These are phyloP conservation scores for Gastracanthus pulcherrimus DNA, from an alignment of 2,888 invertebrate genomes.

Conservation along the genomic window DNA sequence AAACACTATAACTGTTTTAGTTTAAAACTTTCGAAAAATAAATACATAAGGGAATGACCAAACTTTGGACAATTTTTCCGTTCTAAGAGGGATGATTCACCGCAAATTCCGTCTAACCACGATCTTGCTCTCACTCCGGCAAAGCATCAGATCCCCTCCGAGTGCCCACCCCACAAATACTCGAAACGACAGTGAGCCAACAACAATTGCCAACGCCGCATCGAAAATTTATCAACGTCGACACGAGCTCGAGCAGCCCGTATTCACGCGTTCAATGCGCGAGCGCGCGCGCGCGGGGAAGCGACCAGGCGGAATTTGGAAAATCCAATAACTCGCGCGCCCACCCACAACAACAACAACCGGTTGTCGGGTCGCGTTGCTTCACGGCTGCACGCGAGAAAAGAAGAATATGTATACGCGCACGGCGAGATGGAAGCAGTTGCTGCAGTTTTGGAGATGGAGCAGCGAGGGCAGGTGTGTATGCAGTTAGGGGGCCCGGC, in stretches of 20 bases:
- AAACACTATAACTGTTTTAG: no score
- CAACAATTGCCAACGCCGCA: not conserved
- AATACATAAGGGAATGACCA: not conserved
- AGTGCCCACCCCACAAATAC: not conserved
- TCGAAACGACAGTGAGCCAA: not conserved
- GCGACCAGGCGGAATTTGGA: slow-evolving; percentile 45
- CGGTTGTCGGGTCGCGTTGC: slow-evolving; percentile 5
- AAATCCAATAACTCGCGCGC: slow-evolving; percentile 41
- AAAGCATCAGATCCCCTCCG: not conserved
- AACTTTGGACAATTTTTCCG: not conserved
- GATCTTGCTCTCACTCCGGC: not conserved
- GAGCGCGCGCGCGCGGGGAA: not conserved
- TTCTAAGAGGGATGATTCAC: not conserved
- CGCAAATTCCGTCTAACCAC: not conserved
- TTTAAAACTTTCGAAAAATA: not conserved
- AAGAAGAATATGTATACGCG: not conserved
- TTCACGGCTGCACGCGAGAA: not conserved
- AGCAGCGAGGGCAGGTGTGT: not conserved
- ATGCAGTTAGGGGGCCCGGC: not conserved
- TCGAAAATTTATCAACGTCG: slow-evolving; percentile 33
- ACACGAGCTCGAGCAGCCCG: not conserved
- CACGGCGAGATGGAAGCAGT: not conserved
- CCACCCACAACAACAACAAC: not conserved
- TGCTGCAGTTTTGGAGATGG: not conserved
- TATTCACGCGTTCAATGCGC: not conserved